Evolutionary conservation across 1,140 invertebrate species (phyloP).

Genomic region (Drosophila saltans): DNA sequence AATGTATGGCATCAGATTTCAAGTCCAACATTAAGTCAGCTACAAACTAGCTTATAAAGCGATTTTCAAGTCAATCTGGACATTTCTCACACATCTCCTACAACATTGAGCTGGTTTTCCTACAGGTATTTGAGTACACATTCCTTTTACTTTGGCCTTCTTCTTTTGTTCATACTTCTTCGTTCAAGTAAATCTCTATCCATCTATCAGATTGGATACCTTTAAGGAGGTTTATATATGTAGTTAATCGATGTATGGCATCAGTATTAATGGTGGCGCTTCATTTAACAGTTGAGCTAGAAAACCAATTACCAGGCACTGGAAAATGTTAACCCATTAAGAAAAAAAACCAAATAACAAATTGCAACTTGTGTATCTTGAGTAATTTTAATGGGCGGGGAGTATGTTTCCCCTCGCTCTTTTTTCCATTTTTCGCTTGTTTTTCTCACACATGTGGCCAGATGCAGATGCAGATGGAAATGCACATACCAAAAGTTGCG

Average conservation of each 20-base stretch:
- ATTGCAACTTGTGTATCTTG: constrained; percentile 27
- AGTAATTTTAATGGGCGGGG: constrained; percentile 16
- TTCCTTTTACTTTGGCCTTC: too few species aligned
- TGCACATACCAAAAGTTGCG: constrained; percentile 45
- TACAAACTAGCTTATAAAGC: too few species aligned
- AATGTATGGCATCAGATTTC: too few species aligned
- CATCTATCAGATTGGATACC: too few species aligned
- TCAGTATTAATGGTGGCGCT: not conserved
- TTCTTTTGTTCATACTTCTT: too few species aligned
- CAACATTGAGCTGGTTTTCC: too few species aligned
- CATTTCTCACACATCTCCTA: too few species aligned
- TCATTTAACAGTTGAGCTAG: not conserved
- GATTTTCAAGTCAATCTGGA: too few species aligned
- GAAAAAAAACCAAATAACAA: constrained; percentile 39
- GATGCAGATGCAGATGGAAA: constrained; percentile 57
- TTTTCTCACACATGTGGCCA: constrained; percentile 40
- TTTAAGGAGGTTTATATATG: too few species aligned
- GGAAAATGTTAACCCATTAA: constrained; percentile 46
- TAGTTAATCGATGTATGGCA: not conserved
- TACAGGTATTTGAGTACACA: too few species aligned
- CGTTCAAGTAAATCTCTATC: too few species aligned
- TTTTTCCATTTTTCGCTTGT: not conserved
- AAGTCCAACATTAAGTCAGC: too few species aligned
- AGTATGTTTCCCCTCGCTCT: not conserved
- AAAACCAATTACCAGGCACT: constrained; percentile 42